Conservation (phyloP, 1,140 invertebrate species). For the Magallana angulata region DNA sequence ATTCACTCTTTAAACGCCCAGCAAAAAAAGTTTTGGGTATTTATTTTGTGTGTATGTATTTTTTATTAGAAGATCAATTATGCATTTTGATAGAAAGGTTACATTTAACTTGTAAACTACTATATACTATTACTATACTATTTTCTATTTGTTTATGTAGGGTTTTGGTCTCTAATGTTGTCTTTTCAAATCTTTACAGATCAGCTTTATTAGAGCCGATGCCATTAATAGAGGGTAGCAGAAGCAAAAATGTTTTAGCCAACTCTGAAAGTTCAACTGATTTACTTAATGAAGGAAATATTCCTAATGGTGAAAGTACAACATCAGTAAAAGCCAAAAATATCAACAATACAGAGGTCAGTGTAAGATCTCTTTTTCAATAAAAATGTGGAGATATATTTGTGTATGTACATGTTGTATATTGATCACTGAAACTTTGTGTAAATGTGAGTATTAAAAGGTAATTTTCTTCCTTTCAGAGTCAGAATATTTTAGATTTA, state of each 20-base stretch:
- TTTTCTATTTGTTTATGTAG: not conserved
- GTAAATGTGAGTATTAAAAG: no score
- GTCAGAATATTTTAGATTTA: constrained; percentile 77
- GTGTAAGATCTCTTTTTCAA: not conserved
- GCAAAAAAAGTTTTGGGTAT: no score
- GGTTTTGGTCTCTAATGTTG: not conserved
- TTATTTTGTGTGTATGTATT: not conserved
- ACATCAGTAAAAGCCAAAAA: constrained; percentile 46
- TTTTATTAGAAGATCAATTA: no score
- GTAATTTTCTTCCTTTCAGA: constrained; percentile 59
- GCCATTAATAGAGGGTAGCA: constrained; percentile 85
- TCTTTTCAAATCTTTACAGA: constrained; percentile 68
- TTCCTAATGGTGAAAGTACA: constrained; percentile 55
- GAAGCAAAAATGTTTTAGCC: constrained; percentile 74
- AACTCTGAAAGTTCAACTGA: constrained; percentile 62
- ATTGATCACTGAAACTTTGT: not conserved
- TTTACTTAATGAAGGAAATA: constrained; percentile 60
- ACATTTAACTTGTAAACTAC: no score
- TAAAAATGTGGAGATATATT: not conserved
- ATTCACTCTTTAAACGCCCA: no score
- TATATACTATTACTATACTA: no score
- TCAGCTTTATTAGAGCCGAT: constrained; percentile 93
- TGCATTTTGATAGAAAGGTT: no score
- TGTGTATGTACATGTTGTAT: not conserved
- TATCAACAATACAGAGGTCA: not conserved